Conservation (phyloP, 2,113 vertebrate genomes). For the Pedetes capensis region DNA sequence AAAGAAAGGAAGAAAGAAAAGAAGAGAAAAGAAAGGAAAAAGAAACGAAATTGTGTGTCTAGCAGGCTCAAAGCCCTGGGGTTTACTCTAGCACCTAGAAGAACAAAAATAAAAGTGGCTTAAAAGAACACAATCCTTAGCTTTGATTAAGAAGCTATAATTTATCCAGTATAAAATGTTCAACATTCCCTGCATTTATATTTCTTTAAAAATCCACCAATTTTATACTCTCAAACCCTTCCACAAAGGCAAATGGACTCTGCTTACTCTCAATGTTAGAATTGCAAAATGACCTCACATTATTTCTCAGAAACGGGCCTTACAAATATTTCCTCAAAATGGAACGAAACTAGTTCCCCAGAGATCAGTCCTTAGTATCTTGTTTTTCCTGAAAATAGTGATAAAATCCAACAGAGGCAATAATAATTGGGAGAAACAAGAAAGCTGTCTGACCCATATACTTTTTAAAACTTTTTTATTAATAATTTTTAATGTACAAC, state of each 20-base stretch:
- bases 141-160: not conserved
- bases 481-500: too few species aligned
- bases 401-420: constrained; percentile 53
- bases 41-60: too few species aligned
- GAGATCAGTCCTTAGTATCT: constrained; percentile 47
- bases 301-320: constrained; percentile 70
- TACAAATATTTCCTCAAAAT: constrained; percentile 72
- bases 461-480: too few species aligned
- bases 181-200: not conserved
- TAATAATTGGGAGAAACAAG: constrained; percentile 54
- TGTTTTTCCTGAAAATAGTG: constrained; percentile 67
- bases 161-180: not conserved
- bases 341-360: constrained; percentile 67
- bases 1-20: too few species aligned
- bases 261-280: constrained; percentile 51
- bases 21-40: too few species aligned
- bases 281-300: constrained; percentile 73
- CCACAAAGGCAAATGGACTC: constrained; percentile 10
- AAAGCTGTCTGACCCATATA: constrained; percentile 50
- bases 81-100: too few species aligned
- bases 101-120: too few species aligned
- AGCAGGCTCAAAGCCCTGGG: too few species aligned
- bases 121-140: not conserved
- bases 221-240: constrained; percentile 13
- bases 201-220: not conserved